Conservation (phyloP, 2,113 vertebrate genomes). For the Protomyctophum bolini region DNA sequence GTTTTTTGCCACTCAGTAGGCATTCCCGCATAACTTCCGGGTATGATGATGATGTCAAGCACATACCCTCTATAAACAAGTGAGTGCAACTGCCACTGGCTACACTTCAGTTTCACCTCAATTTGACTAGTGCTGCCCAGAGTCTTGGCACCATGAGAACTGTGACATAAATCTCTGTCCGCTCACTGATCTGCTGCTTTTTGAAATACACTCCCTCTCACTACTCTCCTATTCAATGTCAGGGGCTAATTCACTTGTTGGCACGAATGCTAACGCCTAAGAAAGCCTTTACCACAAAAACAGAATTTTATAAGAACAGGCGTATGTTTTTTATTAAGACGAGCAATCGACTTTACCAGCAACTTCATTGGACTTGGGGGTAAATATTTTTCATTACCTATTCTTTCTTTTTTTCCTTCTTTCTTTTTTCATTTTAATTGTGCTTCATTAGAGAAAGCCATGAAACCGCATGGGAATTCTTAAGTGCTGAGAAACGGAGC, state of each 20-base stretch:
- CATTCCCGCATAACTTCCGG: too few relatives aligned
- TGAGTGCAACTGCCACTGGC: neutral
- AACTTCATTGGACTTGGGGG: slow-evolving; percentile 64
- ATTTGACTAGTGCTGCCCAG: slow-evolving; percentile 10
- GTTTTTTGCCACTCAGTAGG: too few relatives aligned
- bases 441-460: slow-evolving; percentile 69
- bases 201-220: slow-evolving; percentile 30
- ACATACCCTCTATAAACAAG: too few relatives aligned
- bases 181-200: slow-evolving; percentile 21
- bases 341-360: slow-evolving; percentile 63
- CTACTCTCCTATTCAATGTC: slow-evolving; percentile 23
- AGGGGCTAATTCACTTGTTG: slow-evolving; percentile 53
- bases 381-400: slow-evolving; percentile 74
- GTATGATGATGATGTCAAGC: too few relatives aligned
- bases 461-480: slow-evolving; percentile 69
- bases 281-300: slow-evolving; percentile 60
- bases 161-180: slow-evolving; percentile 21
- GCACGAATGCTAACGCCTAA: slow-evolving; percentile 40
- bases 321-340: slow-evolving; percentile 74
- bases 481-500: slow-evolving; percentile 57
- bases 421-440: slow-evolving; percentile 62
- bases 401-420: slow-evolving; percentile 10
- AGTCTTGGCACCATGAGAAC: slow-evolving; percentile 26
- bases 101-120: neutral
- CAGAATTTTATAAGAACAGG: slow-evolving; percentile 60